Base-by-base conservation (phyloP, 2,113 vertebrate genomes). In the Mastomys natalensis region DNA sequence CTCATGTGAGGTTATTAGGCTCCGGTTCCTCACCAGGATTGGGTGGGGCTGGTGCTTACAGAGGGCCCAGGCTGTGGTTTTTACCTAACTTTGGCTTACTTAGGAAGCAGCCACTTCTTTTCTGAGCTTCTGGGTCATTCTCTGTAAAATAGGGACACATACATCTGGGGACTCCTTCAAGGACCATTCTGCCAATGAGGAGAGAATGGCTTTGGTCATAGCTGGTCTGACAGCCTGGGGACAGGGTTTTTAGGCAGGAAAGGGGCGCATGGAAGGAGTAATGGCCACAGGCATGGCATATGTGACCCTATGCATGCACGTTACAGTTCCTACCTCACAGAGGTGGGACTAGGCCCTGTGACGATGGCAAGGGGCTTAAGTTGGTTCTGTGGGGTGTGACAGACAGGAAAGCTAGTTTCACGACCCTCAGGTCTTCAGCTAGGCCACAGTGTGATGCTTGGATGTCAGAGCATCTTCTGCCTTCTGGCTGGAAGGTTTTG, bases 401-500 rank as follows among this genome's bases (percentile, higher is more conserved):
- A 86, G 26, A 17, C 2, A 62, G 82, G 76, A 34, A 95, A 91
- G 81, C 82, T 40, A 76, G 94, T 62, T 60, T 64, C n/a, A 43
- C 43, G 81, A 10, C 24, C 51, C 72, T 70, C 22, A 7, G 31
- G n/a, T 40, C 40, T 70, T 5, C 29, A 51, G 17, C 13, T 5
- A 24, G 51, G n/a, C 29, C 29, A 15, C 78, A 13, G 8, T 15
- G 16, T 34, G 24, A 22, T 8, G 58, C 29, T 21, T 68, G 51
- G 72, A 86, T 24, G 13, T 40, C 29, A 21, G 53, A 11, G 22
- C 17, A 19, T 43, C 81, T 84, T 58, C n/a, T 62, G n/a, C 43
- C 81, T 85, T 60, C 8, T 43, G 13, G 24, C 58, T 62, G 55
- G 24, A 84, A 31, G 55, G 81, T 24, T 31, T 45, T 84, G n/a